phyloP scores from a whole-genome alignment of 2,888 invertebrate genomes.

The Biston stratarius region DNA sequence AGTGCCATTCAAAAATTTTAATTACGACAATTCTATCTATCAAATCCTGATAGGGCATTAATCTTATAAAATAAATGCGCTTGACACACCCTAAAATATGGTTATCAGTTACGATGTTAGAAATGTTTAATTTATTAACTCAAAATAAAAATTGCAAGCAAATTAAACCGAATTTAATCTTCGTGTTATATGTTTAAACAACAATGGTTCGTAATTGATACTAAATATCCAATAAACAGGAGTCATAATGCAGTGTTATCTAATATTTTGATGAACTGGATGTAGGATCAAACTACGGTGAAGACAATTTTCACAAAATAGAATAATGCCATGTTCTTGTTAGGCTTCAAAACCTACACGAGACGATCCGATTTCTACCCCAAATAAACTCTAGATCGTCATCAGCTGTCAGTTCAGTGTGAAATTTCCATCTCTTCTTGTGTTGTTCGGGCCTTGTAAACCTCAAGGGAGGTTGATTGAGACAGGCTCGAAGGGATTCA shows the following conservation, averaged over 20 bases:
- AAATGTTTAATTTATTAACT: too few relatives aligned
- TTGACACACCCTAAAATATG: too few relatives aligned
- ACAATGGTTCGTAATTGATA: too few relatives aligned
- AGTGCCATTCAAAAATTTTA: too few relatives aligned
- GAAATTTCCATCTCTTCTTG: constrained; percentile 18
- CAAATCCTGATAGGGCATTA: too few relatives aligned
- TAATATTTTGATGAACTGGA: not conserved
- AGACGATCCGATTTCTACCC: constrained; percentile 13
- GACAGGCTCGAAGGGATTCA: constrained; percentile 60
- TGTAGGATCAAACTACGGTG: too few relatives aligned
- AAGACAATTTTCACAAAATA: not conserved
- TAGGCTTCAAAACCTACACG: constrained; percentile 13
- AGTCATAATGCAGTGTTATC: not conserved
- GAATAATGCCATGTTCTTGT: not conserved
- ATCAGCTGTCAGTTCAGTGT: constrained; percentile 9
- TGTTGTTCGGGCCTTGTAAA: constrained; percentile 38
- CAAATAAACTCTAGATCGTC: not conserved
- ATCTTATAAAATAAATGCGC: too few relatives aligned
- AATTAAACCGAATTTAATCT: too few relatives aligned
- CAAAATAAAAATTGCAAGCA: too few relatives aligned
- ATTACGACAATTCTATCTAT: too few relatives aligned
- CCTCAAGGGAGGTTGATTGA: constrained; percentile 56
- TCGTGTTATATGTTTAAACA: too few relatives aligned
- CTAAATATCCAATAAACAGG: not conserved
- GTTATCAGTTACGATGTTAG: too few relatives aligned